A percentile compares a stretch with the other conserved stretches of the same genome.
These are phyloP conservation scores for Epizoanthus rinbou DNA, from an alignment of 92 coral and sea anemone genomes.

Conservation along the genomic window DNA sequence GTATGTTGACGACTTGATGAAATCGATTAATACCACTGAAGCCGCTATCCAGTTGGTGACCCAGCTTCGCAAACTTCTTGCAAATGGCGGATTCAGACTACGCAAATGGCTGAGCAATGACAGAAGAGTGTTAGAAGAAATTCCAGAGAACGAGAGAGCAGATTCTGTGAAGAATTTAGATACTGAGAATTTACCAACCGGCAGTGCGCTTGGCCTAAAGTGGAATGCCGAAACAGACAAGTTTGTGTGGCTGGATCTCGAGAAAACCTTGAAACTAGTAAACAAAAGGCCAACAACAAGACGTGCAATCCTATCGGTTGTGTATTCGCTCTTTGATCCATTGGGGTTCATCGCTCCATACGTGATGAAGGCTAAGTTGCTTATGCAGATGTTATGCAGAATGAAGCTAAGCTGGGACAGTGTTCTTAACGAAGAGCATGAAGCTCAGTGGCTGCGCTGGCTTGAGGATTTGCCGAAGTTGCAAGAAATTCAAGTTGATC, in stretches of 20 bases:
- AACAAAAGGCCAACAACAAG: constrained; percentile 23
- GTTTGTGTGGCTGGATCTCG: constrained; percentile 18
- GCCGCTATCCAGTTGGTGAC: constrained; percentile 30
- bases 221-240: constrained; percentile 33
- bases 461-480: constrained; percentile 45
- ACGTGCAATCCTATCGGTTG: constrained; percentile 27
- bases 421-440: constrained; percentile 39
- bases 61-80: constrained; percentile 41
- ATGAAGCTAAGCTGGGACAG: constrained; percentile 54
- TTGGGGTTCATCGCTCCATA: constrained; percentile 52
- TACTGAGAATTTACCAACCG: constrained; percentile 43
- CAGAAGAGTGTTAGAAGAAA: constrained; percentile 32
- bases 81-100: constrained; percentile 47
- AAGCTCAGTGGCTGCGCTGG: constrained; percentile 53
- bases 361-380: constrained; percentile 54
- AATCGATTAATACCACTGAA: constrained; percentile 31
- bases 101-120: constrained; percentile 56
- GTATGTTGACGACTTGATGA: constrained; percentile 60
- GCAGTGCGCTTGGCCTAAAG: constrained; percentile 34
- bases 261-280: not conserved
- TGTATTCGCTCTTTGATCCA: constrained; percentile 47
- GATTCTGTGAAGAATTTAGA: constrained; percentile 44
- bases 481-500: constrained; percentile 18
- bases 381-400: constrained; percentile 43
- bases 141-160: constrained; percentile 54